These are phyloP conservation scores for Percopsis omiscomaycus DNA, from an alignment of 2,797 vertebrate genomes.

Conservation along the genomic window DNA sequence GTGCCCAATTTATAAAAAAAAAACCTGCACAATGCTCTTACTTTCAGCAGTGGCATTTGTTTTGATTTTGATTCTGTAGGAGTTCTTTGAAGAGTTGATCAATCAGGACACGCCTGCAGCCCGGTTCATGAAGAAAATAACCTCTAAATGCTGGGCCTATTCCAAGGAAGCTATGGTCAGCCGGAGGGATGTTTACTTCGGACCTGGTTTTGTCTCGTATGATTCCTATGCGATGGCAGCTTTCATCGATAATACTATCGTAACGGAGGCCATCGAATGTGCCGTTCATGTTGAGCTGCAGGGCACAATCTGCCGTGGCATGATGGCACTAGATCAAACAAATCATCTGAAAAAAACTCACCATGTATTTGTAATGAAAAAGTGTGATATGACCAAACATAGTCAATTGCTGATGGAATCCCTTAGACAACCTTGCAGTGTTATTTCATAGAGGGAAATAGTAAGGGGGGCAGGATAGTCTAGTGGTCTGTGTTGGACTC, in stretches of 20 bases:
- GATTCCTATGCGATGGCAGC: conserved; percentile 77
- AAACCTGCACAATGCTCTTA: not conserved
- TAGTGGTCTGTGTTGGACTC: too few relatives aligned
- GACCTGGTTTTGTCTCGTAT: conserved; percentile 74
- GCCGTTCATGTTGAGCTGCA: conserved; percentile 75
- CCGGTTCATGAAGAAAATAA: conserved; percentile 77
- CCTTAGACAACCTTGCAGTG: conserved; percentile 48
- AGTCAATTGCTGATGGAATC: conserved; percentile 67
- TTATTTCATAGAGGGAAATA: too few relatives aligned
- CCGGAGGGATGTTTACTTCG: conserved; percentile 66
- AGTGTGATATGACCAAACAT: conserved; percentile 72
- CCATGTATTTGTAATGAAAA: conserved; percentile 65
- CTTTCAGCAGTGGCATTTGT: conserved; percentile 1
- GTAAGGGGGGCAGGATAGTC: too few relatives aligned
- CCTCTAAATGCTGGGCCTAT: conserved; percentile 70
- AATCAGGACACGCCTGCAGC: conserved; percentile 68
- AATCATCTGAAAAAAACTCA: conserved; percentile 69
- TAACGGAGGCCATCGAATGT: conserved; percentile 66
- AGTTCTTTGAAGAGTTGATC: conserved; percentile 74
- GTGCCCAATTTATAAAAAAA: not conserved
- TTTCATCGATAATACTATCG: conserved; percentile 68
- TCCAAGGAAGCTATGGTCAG: conserved; percentile 45
- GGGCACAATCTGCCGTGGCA: conserved; percentile 70
- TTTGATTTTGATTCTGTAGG: conserved; percentile 57
- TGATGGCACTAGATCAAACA: conserved; percentile 75